Evolutionary conservation across 2,888 invertebrate species (phyloP), one percentile per base, ranked within the genome.

Genomic region (Mycalesis mineus): DNA sequence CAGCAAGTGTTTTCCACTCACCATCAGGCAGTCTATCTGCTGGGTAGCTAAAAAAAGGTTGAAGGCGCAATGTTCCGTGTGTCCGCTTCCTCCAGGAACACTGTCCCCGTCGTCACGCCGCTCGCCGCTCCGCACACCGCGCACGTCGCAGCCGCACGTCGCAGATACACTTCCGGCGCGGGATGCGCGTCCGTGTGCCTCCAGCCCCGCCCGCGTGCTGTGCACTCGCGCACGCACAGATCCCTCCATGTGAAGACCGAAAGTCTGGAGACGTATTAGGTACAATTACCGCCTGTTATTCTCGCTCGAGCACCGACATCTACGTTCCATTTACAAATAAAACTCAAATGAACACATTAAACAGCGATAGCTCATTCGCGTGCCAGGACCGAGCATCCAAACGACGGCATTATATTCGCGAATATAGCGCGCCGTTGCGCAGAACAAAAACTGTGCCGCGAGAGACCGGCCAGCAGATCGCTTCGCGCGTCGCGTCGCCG

Each of bases 371-470:
- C 36, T 13, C 48, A 41, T 42, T 40, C 51, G 39, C 29, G 22
- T 5, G 31, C 40, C 41, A 14, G 22, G 41, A 11, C 11, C 33
- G 33, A 47, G 55, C 54, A 55, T 62, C 37, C 42, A 48, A 60
- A 62, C 47, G 45, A 22, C 31, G 37, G 6, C n/a, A 59, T 62
- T 54, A 59, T 28, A 31, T 15, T 14, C 42, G 42, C 17, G 29
- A 54, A 47, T 49, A 47, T 65, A 69, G 67, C 69, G 61, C 68
- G 68, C 69, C 68, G 67, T 65, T 54, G 61, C 22, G 54, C 64
- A 67, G 62, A 65, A 69, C 49, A 71, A 69, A 58, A 68, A 57
- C 63, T 65, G 67, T 75, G 69, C 69, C 68, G 58, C 65, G 66
- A 67, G 22, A 22, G 22, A 2, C 22, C 22, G 22, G 62, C 62